phyloP scores from a whole-genome alignment of 2,797 vertebrate genomes.

The Rhinogobio ventralis region DNA sequence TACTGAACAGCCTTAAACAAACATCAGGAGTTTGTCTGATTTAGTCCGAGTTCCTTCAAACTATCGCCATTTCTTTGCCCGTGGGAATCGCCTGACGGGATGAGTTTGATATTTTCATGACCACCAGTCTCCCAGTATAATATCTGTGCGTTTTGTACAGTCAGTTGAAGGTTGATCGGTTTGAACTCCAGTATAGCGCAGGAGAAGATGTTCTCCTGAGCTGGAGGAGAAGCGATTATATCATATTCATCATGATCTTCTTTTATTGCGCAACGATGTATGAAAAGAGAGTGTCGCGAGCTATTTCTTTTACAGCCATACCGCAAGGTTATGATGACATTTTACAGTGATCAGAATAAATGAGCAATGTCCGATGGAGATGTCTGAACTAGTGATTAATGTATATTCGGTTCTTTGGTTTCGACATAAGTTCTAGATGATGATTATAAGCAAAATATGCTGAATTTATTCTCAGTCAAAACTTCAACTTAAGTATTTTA shows the following conservation, averaged over 20 bases:
- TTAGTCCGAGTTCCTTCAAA: constrained; percentile 4
- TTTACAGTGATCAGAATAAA: background rate
- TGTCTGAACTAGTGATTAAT: background rate
- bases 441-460: background rate
- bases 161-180: background rate
- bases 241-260: background rate
- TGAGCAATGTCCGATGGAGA: background rate
- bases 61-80: constrained; percentile 30
- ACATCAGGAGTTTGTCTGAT: constrained; percentile 17
- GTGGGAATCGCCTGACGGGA: constrained; percentile 6
- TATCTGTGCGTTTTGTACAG: background rate
- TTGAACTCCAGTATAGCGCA: background rate
- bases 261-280: constrained; percentile 7
- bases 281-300: background rate
- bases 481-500: background rate
- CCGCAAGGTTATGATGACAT: background rate
- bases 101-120: background rate
- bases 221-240: background rate
- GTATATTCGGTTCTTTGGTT: background rate
- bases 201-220: background rate
- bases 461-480: background rate
- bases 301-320: too few species aligned
- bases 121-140: background rate
- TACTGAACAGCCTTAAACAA: constrained; percentile 9
- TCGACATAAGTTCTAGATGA: background rate